Evolutionary conservation across 1,140 invertebrate species (phyloP).

Genomic region (Dolichoris vasculosae): DNA sequence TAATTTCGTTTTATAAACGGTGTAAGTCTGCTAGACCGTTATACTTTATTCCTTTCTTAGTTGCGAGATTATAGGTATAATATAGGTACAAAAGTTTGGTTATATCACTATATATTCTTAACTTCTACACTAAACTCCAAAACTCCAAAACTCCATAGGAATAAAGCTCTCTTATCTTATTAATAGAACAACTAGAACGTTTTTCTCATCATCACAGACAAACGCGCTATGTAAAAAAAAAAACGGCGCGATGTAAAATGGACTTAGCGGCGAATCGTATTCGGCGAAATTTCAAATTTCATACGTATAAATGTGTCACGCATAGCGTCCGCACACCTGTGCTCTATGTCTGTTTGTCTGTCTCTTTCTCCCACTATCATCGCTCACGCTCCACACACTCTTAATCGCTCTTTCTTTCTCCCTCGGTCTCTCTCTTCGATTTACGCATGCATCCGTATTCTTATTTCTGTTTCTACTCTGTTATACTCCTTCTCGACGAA

Average conservation of each 20-base stretch:
- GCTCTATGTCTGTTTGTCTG: constrained; percentile 50
- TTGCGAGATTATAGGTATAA: constrained; percentile 35
- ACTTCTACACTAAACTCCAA: constrained; percentile 47
- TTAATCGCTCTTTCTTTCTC: constrained; percentile 35
- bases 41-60: constrained; percentile 38
- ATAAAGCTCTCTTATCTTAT: constrained; percentile 51
- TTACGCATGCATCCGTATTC: constrained; percentile 26
- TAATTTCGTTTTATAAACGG: constrained; percentile 24
- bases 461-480: constrained; percentile 6
- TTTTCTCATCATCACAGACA: constrained; percentile 53
- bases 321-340: constrained; percentile 45
- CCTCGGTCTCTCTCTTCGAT: constrained; percentile 36
- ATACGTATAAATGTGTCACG: constrained; percentile 39
- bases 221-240: too few species aligned
- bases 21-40: constrained; percentile 34
- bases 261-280: constrained; percentile 46
- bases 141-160: too few species aligned
- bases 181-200: constrained; percentile 51
- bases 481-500: constrained; percentile 40
- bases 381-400: constrained; percentile 21
- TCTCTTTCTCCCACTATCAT: constrained; percentile 42
- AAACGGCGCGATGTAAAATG: constrained; percentile 43
- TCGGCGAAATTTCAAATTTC: constrained; percentile 11
- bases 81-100: constrained; percentile 42
- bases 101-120: constrained; percentile 49